Conservation (phyloP, 2,113 vertebrate genomes). For the Sciurus niger region DNA sequence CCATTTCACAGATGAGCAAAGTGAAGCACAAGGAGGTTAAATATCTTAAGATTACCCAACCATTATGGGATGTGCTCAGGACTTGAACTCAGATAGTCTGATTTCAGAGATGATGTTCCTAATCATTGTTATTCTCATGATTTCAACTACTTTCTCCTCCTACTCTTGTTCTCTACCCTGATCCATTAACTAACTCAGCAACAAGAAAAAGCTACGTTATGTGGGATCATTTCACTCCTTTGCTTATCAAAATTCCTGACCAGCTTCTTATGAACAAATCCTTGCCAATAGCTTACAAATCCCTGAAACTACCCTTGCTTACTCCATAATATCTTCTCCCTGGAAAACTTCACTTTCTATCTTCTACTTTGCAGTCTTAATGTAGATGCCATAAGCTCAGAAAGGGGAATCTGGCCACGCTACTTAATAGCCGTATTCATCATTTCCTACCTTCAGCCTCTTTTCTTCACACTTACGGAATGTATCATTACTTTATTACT, state of each 20-base stretch:
- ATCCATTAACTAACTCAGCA: constrained; percentile 32
- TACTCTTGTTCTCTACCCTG: background rate
- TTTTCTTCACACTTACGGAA: constrained; percentile 31
- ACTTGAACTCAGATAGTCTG: background rate
- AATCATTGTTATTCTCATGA: background rate
- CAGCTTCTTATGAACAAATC: background rate
- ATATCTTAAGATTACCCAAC: background rate
- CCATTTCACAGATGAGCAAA: constrained; percentile 38
- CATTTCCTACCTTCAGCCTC: background rate
- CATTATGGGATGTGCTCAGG: background rate
- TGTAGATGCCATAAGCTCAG: background rate
- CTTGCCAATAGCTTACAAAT: background rate
- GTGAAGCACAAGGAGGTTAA: background rate
- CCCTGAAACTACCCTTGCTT: background rate
- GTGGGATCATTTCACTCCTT: background rate
- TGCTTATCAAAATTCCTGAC: constrained; percentile 2
- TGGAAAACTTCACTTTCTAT: background rate
- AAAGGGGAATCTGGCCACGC: background rate
- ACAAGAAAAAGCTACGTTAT: background rate
- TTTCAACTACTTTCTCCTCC: background rate
- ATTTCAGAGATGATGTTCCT: background rate
- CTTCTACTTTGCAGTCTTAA: background rate
- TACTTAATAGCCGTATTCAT: background rate
- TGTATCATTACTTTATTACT: background rate
- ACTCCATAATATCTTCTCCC: background rate